Conservation (phyloP, 1,140 invertebrate genomes). For the Drosophila orena region DNA sequence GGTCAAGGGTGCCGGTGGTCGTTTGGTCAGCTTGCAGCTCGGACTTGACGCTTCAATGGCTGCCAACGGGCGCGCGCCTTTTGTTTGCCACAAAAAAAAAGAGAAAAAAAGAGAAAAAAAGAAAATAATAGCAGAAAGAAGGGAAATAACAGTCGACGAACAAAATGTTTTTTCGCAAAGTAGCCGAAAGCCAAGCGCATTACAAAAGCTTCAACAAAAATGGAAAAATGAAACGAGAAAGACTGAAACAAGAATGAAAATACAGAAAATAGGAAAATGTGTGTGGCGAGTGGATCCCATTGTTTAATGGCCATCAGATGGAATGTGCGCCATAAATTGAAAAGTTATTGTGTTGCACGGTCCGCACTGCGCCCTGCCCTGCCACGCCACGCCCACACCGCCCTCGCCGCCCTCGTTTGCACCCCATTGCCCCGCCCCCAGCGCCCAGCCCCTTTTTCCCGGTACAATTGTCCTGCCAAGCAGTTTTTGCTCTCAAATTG, state of each 20-base stretch:
- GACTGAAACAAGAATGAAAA: conserved; percentile 62
- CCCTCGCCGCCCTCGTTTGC: conserved; percentile 10
- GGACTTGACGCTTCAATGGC: conserved; percentile 80
- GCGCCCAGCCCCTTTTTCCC: conserved; percentile 10
- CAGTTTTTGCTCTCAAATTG: conserved; percentile 67
- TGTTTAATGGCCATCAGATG: conserved; percentile 82
- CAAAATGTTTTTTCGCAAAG: conserved; percentile 78
- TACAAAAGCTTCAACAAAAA: conserved; percentile 23
- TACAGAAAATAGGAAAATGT: conserved; percentile 75
- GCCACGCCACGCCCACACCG: too few species aligned
- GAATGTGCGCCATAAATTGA: conserved; percentile 82
- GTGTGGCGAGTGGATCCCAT: conserved; percentile 65
- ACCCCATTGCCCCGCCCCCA: background rate
- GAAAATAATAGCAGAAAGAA: background rate
- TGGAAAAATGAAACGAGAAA: conserved; percentile 17
- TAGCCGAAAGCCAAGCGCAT: conserved; percentile 69
- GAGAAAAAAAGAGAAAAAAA: conserved; percentile 8
- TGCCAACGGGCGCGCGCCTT: conserved; percentile 75
- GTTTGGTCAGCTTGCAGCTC: conserved; percentile 66
- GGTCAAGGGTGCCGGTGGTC: conserved; percentile 74
- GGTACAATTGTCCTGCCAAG: conserved; percentile 70
- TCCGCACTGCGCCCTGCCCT: conserved; percentile 15
- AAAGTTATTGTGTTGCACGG: conserved; percentile 79
- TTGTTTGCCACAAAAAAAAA: conserved; percentile 61
- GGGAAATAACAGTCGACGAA: conserved; percentile 44